Evolutionary conservation across 2,888 invertebrate genomes (phyloP).

Genomic region (Thumatha senex): DNA sequence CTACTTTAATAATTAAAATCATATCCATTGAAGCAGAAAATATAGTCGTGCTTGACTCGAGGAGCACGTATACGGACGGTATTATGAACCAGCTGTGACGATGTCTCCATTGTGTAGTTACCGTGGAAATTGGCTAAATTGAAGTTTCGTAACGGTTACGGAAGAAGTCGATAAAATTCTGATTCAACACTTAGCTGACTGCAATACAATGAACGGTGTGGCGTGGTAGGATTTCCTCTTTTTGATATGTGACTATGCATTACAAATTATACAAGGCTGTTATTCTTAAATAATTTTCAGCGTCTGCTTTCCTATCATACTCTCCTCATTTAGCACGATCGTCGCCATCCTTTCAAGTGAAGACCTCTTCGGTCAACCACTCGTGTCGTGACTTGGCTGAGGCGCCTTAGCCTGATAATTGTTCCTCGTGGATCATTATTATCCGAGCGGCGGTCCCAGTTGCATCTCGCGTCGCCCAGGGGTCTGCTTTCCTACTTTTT

Average conservation of each 20-base stretch:
- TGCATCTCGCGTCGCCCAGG: no score
- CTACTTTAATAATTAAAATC: conserved; percentile 17
- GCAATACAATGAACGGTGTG: conserved; percentile 5
- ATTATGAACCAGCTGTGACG: conserved; percentile 36
- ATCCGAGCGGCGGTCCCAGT: no score
- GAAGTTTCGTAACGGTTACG: conserved; percentile 56
- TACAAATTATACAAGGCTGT: neutral
- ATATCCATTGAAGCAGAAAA: conserved; percentile 39
- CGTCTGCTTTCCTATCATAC: no score
- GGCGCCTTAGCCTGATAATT: no score
- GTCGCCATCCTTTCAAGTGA: no score
- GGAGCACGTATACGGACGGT: conserved; percentile 41
- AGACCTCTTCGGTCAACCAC: no score
- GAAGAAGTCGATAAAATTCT: conserved; percentile 35
- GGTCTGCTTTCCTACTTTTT: no score
- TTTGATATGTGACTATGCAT: neutral
- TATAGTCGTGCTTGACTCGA: conserved; percentile 33
- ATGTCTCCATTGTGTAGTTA: conserved; percentile 44
- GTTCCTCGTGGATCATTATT: no score
- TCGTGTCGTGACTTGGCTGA: no score
- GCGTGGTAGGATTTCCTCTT: conserved; percentile 11
- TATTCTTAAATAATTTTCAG: neutral
- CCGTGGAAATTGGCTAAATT: conserved; percentile 58
- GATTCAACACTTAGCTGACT: conserved; percentile 21
- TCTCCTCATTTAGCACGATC: no score